A percentile compares a stretch with the other conserved stretches of the same genome.
Conservation (phyloP, 2,888 invertebrate genomes). For the Pachydiplax longipennis region DNA sequence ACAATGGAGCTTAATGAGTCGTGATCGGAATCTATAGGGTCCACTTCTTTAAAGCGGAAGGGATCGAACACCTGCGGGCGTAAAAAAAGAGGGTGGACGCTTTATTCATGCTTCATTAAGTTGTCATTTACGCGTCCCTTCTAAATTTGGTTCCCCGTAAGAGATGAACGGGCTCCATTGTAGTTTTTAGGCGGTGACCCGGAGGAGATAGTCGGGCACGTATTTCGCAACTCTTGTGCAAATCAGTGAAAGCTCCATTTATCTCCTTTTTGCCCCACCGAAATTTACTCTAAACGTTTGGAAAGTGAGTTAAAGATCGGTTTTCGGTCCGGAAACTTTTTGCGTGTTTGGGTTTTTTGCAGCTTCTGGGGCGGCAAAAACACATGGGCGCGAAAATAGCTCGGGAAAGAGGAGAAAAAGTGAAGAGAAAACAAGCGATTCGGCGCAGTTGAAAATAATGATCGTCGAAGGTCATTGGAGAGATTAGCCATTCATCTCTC, state of each 20-base stretch:
- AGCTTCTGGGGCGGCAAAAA: too few species aligned
- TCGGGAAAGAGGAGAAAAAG: background rate
- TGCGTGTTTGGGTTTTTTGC: too few species aligned
- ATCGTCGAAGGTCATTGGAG: background rate
- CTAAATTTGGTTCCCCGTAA: background rate
- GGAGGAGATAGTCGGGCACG: too few species aligned
- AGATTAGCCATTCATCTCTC: background rate
- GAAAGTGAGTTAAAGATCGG: too few species aligned
- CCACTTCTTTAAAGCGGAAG: background rate
- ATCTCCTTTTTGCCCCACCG: too few species aligned
- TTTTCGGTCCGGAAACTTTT: too few species aligned
- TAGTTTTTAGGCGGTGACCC: too few species aligned
- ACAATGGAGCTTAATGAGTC: background rate
- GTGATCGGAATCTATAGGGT: background rate
- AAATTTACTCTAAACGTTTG: too few species aligned
- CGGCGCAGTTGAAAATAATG: background rate
- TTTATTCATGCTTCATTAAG: background rate
- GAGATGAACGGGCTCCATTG: too few species aligned
- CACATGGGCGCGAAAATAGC: too few species aligned
- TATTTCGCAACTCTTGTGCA: too few species aligned
- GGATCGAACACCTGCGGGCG: background rate
- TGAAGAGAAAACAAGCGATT: background rate
- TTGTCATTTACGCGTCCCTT: background rate
- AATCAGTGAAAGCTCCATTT: too few species aligned
- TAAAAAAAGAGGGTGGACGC: background rate